Percentiles rank a stretch among this genome's conserved stretches.
Evolutionary conservation across 1,140 invertebrate genomes (phyloP).

Genomic region (Drosophila obscura): DNA sequence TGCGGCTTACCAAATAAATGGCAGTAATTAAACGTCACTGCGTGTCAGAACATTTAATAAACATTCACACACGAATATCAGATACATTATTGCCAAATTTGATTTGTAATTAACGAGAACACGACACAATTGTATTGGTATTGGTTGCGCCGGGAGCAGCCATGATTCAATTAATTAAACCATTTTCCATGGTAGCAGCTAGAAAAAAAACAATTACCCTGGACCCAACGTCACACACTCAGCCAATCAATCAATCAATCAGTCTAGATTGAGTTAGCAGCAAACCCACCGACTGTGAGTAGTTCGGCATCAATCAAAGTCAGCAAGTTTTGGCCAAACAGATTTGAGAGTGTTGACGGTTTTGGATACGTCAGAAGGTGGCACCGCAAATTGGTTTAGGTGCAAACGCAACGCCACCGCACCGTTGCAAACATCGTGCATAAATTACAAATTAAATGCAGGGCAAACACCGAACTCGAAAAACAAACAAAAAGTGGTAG

Average conservation of each 20-base stretch:
- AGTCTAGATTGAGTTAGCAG: slow-evolving; percentile 53
- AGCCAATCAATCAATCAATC: slow-evolving; percentile 42
- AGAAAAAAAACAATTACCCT: slow-evolving; percentile 28
- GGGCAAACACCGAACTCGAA: slow-evolving; percentile 25
- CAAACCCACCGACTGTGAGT: slow-evolving; percentile 12
- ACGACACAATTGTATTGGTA: neutral
- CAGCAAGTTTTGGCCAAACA: slow-evolving; percentile 26
- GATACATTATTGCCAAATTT: slow-evolving; percentile 15
- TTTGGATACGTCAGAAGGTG: neutral
- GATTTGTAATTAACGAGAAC: slow-evolving; percentile 20
- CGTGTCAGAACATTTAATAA: slow-evolving; percentile 31
- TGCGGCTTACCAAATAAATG: neutral
- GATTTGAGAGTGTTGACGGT: slow-evolving; percentile 17
- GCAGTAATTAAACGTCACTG: slow-evolving; percentile 23
- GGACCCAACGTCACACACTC: neutral
- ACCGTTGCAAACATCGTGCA: slow-evolving; percentile 48
- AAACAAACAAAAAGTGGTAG: slow-evolving; percentile 29
- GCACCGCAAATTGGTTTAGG: slow-evolving; percentile 57
- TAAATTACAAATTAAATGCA: slow-evolving; percentile 65
- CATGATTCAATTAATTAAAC: slow-evolving; percentile 40
- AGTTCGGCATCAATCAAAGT: slow-evolving; percentile 60
- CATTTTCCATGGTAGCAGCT: slow-evolving; percentile 7
- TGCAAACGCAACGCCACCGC: slow-evolving; percentile 33
- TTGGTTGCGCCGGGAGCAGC: neutral
- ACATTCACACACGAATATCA: slow-evolving; percentile 12